phyloP scores from a whole-genome alignment of 2,113 vertebrate species.

The Nestor notabilis region DNA sequence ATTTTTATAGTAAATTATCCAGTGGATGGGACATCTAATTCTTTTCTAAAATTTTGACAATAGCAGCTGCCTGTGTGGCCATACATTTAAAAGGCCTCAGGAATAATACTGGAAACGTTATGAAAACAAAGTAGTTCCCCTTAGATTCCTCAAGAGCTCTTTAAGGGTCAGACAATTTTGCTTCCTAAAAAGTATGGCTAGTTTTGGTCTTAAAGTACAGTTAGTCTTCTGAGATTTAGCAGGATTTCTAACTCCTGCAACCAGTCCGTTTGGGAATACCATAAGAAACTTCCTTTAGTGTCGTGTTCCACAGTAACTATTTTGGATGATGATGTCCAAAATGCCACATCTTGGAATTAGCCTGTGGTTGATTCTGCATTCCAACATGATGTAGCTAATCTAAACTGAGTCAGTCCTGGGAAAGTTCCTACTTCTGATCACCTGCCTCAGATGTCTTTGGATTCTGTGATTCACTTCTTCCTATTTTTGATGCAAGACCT shows the following conservation, averaged over 20 bases:
- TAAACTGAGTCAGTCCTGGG: background rate
- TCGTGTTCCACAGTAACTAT: background rate
- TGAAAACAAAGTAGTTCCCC: background rate
- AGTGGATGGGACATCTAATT: background rate
- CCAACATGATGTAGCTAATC: background rate
- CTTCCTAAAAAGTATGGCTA: background rate
- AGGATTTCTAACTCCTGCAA: background rate
- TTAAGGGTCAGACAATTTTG: background rate
- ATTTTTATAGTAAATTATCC: background rate
- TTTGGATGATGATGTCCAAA: background rate
- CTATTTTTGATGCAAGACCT: background rate
- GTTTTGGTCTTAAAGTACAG: background rate
- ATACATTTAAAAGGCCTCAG: background rate
- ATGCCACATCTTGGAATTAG: background rate
- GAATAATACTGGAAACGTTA: background rate
- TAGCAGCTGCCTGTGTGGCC: background rate
- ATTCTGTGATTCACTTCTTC: background rate
- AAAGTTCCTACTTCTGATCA: background rate
- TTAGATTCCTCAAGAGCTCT: background rate
- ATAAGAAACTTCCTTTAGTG: background rate
- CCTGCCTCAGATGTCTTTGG: background rate
- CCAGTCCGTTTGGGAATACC: background rate
- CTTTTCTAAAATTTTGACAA: background rate
- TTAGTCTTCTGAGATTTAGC: background rate
- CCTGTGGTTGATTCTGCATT: background rate